Percentiles rank a stretch among this genome's conserved stretches.
phyloP scores from a whole-genome alignment of 2,113 vertebrate species.

The Heloderma charlesbogerti region DNA sequence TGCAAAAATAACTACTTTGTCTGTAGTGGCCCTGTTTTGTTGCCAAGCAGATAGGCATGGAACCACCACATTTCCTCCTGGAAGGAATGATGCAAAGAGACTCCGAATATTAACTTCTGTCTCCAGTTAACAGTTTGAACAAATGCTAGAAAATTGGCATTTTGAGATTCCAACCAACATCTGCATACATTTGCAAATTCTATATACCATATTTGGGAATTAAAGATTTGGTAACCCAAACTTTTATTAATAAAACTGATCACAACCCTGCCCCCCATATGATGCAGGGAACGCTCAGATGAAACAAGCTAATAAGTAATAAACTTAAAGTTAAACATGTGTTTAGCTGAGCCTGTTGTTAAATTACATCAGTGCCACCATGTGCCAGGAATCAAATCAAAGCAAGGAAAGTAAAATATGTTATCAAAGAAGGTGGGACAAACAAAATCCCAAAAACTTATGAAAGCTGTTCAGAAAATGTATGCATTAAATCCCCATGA shows the following conservation, averaged over 20 bases:
- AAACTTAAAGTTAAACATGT: neutral
- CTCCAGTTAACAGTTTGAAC: neutral
- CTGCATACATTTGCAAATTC: neutral
- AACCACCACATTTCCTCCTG: neutral
- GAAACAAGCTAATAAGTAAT: neutral
- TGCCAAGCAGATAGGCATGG: neutral
- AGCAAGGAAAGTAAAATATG: neutral
- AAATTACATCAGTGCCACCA: neutral
- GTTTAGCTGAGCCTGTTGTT: neutral
- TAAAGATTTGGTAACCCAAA: neutral
- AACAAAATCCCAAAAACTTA: neutral
- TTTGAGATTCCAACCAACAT: neutral
- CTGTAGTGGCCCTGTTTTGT: neutral
- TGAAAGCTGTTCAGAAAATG: constrained; percentile 14
- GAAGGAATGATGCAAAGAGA: neutral
- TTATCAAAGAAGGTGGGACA: constrained; percentile 5
- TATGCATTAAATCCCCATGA: constrained; percentile 1
- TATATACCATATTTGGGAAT: neutral
- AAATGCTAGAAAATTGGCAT: neutral
- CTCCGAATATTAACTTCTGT: neutral
- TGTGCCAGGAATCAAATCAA: constrained; percentile 5
- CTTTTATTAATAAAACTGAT: neutral
- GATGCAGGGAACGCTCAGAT: neutral
- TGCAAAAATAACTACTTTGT: neutral
- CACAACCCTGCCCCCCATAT: neutral